Conservation (phyloP, 2,888 invertebrate genomes). For the Euphydryas editha region DNA sequence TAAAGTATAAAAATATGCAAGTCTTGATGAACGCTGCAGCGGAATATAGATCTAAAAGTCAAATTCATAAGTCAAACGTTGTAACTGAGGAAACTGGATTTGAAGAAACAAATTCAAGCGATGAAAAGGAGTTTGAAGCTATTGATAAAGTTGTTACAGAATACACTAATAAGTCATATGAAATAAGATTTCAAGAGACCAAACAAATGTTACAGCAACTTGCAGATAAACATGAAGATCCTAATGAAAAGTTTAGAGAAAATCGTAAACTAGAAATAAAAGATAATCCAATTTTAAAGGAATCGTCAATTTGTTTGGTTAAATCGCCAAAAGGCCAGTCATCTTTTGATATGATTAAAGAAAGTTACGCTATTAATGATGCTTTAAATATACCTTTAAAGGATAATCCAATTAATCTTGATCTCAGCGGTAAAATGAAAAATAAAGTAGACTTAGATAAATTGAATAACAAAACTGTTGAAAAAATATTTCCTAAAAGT, state of each 20-base stretch:
- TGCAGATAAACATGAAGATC: slow-evolving; percentile 66
- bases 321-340: slow-evolving; percentile 54
- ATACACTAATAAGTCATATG: slow-evolving; percentile 72
- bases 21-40: slow-evolving; percentile 59
- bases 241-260: slow-evolving; percentile 40
- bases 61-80: slow-evolving; percentile 28
- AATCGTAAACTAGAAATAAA: slow-evolving; percentile 41
- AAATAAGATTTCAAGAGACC: slow-evolving; percentile 72
- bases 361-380: slow-evolving; percentile 67
- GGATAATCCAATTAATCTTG: slow-evolving; percentile 58
- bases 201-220: slow-evolving; percentile 69
- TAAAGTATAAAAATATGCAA: slow-evolving; percentile 70
- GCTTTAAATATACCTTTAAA: slow-evolving; percentile 66
- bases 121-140: slow-evolving; percentile 64
- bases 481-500: slow-evolving; percentile 58
- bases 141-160: slow-evolving; percentile 72
- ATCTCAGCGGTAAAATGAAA: slow-evolving; percentile 52
- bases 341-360: slow-evolving; percentile 61
- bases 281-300: slow-evolving; percentile 58
- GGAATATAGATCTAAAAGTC: slow-evolving; percentile 42
- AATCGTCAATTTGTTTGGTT: slow-evolving; percentile 61
- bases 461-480: slow-evolving; percentile 44
- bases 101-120: slow-evolving; percentile 49
- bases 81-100: slow-evolving; percentile 28
- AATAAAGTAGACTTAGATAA: slow-evolving; percentile 34